These are phyloP conservation scores for Actinostola sp. DNA, from an alignment of 92 coral and sea anemone species.

Conservation along the genomic window DNA sequence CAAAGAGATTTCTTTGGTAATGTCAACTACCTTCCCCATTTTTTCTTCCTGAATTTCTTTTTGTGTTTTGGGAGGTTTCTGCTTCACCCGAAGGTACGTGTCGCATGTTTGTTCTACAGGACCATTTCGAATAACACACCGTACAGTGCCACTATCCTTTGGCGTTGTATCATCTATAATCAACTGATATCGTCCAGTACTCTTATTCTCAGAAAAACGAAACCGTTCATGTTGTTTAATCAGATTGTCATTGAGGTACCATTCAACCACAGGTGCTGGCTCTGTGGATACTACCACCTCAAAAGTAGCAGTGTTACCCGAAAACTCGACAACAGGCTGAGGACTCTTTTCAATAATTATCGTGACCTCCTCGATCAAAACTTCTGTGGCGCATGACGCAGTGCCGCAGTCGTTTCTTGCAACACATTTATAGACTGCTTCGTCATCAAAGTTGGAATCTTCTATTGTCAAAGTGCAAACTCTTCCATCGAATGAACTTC, in stretches of 20 bases:
- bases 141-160: conserved; percentile 64
- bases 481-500: conserved; percentile 50
- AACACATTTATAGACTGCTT: conserved; percentile 86
- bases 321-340: conserved; percentile 50
- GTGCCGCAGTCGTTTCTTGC: conserved; percentile 85
- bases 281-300: conserved; percentile 65
- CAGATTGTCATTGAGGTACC: conserved; percentile 67
- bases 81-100: conserved; percentile 10
- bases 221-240: conserved; percentile 71
- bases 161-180: conserved; percentile 51
- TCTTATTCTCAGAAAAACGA: conserved; percentile 68
- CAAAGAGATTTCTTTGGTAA: conserved; percentile 23
- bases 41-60: conserved; percentile 31
- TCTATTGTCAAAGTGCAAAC: conserved; percentile 58
- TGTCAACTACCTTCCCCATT: conserved; percentile 12
- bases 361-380: conserved; percentile 73
- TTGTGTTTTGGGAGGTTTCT: conserved; percentile 8
- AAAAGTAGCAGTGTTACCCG: conserved; percentile 73
- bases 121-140: conserved; percentile 43
- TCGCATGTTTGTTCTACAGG: conserved; percentile 20
- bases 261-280: conserved; percentile 72
- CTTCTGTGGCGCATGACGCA: conserved; percentile 80
- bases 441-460: conserved; percentile 70
- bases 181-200: conserved; percentile 62
- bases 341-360: conserved; percentile 64